Evolutionary conservation across 2,888 invertebrate species (phyloP), one percentile per base, ranked within the genome.

Genomic region (Acleris holmiana): DNA sequence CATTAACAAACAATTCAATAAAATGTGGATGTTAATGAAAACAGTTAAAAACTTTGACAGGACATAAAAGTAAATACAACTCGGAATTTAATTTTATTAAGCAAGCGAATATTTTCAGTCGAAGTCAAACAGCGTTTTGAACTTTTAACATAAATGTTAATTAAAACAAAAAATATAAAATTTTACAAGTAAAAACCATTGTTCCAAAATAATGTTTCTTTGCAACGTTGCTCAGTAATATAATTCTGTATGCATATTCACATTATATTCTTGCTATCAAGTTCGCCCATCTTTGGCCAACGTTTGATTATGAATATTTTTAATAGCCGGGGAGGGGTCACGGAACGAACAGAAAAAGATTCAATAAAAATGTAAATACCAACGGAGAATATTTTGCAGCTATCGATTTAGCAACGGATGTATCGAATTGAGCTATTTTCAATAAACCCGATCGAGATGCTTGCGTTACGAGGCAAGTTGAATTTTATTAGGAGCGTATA

Each of bases 281-380:
- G 44, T 48, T 55, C 55, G 55, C 54, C 65, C 65, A 65, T 65
- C 65, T 65, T 64, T 55, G 55, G 65, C 59, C 65, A 65, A 50
- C 66, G 69, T 72, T 74, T 72, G 75, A 73, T 76, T 77, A 77
- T 75, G 76, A 74, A 76, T 73, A 72, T 73, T 75, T 74, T 77
- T 76, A 75, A 77, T 74, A 72, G 71, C 76, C 57, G 72, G 76
- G 73, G 73, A 72, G 77, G 76, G 78, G 76, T 66, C 74, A 66
- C 61, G 57, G 65, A 50, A 71, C 61, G 64, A 60, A 61, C 55
- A 59, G 51, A 64, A 67, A 67, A 61, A 40, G 56, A 61, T 68
- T 72, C 40, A 61, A 61, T 69, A 67, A 75, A 75, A 69, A 66
- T 70, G 71, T 60, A 55, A 60, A 59, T 55, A 65, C 49, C 44